Base-by-base conservation (phyloP, 2,888 invertebrate genomes). In the Pseudoips prasinana region DNA sequence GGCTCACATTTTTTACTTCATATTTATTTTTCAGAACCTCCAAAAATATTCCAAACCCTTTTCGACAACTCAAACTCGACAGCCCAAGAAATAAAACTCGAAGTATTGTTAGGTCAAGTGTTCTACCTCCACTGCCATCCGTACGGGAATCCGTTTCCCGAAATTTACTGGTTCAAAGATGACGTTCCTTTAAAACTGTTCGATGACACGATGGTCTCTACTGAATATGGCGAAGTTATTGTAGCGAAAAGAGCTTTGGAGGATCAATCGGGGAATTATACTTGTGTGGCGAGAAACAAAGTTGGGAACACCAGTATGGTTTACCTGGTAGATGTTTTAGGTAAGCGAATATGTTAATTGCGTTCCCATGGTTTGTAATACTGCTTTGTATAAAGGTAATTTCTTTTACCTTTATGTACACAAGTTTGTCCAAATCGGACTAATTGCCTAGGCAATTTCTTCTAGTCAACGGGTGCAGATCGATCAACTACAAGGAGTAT, bases 81-180 rank as follows among this genome's bases (percentile, higher is more conserved):
- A 1, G 48, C 55, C 6, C 69, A 66, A 19, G 43, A 52, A 1
- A 57, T 73, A 1, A 51, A 48, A 2, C 11, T 89, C 2, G 82
- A 84, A 58, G 79, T 85, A 0, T 37, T 90, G 11, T 77, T 80
- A 0, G 87, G 85, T 0, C 81, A 88, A 43, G 66, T 86, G 0
- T 77, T 87, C 46, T 83, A 76, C 29, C 53, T 91, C 5, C 79
- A 81, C 35, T 92, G 92, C 58, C 89, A 90, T 33, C 91, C 91
- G 0, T 79, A 80, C 23, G 93, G 92, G 0, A 89, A 90, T 49
- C 93, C 93, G 0, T 29, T 66, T 1, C 92, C 92, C 0, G 71
- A 80, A 22, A 83, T 93, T 10, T 86, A 87, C 42, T 94, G 93
- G 93, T 89, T 89, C 53, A 91, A 90, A 56, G 90, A 90, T 22